Base-by-base conservation (phyloP, 2,888 invertebrate genomes). In the Anoncus sp. region DNA sequence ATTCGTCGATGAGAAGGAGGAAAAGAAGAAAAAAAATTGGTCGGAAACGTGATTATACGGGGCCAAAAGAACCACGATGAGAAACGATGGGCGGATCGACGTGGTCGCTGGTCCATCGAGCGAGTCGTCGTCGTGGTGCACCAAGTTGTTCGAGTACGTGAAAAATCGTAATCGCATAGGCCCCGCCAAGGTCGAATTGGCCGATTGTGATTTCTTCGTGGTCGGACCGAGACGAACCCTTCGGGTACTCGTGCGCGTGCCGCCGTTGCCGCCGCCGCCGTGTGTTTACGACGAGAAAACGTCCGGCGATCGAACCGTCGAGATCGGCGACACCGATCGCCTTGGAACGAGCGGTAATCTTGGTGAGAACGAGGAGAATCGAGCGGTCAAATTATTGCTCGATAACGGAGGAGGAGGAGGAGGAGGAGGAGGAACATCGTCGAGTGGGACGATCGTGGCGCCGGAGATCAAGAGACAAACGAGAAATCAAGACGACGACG, bases 121-220 rank as follows among this genome's bases (percentile, higher is more conserved):
- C 6, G 75, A 43, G 2, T 49, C 76, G 2, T 49, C 76, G 18
- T 76, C 86, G 1, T 89, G 90, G 88, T 90, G 87, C 77, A 75
- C 83, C 5, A 90, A 88, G 75, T 83, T 87, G 57, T 82, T 88
- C 60, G 85, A 84, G 55, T 86, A 85, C 72, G 78, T 89, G 75
- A 87, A 81, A 60, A 90, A 89, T 81, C 86, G 87, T 3, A 88
- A 89, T 49, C 87, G 87, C 18, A 84, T 90, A 3, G 83, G 85
- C 24, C 89, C 89, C 0, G 88, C 85, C 0, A 85, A 82, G 38
- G 81, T 89, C 51, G 87, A 89, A 57, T 82, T 89, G 47, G 83
- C 86, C 2, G 89, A 90, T 38, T 89, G 90, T 51, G 90, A 91
- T 27, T 91, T 90, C 66, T 88, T 90, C 67, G 85, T 85, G 62